Evolutionary conservation across 2,113 vertebrate species (phyloP).

Genomic region (Herpetotheres cachinnans): DNA sequence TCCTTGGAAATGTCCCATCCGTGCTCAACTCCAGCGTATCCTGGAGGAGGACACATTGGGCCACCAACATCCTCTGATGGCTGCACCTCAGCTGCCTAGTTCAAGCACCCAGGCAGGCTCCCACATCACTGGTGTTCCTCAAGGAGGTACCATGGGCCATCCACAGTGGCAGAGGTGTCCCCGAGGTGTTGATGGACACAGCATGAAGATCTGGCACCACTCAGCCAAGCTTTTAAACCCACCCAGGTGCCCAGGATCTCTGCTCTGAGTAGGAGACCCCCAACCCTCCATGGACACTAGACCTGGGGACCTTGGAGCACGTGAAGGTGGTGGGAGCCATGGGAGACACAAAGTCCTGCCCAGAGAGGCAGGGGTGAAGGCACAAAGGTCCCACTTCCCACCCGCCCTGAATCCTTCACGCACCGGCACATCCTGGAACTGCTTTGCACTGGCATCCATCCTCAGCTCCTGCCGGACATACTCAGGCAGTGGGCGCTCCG

Average conservation of each 20-base stretch:
- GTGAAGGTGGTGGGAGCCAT: background rate
- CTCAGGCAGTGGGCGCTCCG: background rate
- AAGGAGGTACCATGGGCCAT: background rate
- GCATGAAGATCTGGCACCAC: background rate
- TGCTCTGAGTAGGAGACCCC: background rate
- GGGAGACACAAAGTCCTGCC: background rate
- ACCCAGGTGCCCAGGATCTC: background rate
- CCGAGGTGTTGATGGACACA: no score
- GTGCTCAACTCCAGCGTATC: background rate
- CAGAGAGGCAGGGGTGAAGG: background rate
- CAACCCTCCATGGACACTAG: background rate
- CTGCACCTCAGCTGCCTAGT: background rate
- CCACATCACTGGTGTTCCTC: no score
- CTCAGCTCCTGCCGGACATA: conserved; percentile 26
- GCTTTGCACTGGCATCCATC: background rate
- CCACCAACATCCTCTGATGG: background rate
- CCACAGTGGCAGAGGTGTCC: background rate
- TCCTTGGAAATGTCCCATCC: background rate
- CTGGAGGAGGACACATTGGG: background rate
- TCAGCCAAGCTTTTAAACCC: background rate
- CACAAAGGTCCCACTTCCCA: background rate
- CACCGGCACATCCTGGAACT: background rate
- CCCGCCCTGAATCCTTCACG: background rate
- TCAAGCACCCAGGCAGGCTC: background rate
- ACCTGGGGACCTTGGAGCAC: background rate